These are phyloP conservation scores for Noctua janthina DNA, from an alignment of 2,888 invertebrate species.

Conservation along the genomic window DNA sequence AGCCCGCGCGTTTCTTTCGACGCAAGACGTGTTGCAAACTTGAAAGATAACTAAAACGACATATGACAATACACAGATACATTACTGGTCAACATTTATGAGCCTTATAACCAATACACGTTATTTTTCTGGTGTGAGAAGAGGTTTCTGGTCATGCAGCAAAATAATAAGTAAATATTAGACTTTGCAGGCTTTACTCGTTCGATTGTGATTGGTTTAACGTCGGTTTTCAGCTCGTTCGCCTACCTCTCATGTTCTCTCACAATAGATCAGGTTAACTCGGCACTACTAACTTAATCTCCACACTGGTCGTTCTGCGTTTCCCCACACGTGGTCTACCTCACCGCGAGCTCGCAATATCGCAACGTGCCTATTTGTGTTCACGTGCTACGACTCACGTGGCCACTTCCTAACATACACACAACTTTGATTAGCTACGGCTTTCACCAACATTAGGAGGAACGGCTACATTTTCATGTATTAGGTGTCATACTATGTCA, in stretches of 20 bases:
- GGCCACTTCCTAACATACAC: slow-evolving; percentile 43
- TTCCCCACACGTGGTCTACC: not conserved
- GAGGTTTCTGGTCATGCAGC: not conserved
- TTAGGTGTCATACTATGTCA: not conserved
- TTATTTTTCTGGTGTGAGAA: not conserved
- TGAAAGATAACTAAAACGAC: not conserved
- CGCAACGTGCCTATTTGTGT: slow-evolving; percentile 57
- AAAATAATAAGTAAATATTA: not conserved
- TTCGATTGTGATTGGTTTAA: not conserved
- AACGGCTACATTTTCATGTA: not conserved
- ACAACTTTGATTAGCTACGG: slow-evolving; percentile 53
- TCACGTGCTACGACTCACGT: slow-evolving; percentile 50
- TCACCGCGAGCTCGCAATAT: slow-evolving; percentile 54
- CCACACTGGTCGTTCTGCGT: slow-evolving; percentile 4
- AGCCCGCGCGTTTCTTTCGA: not conserved
- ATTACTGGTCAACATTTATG: not conserved
- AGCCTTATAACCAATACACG: not conserved
- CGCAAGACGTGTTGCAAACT: not conserved
- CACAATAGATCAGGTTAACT: not conserved
- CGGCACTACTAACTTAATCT: not conserved
- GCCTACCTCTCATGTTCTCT: not conserved
- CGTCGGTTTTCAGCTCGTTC: not conserved
- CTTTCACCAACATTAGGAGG: slow-evolving; percentile 27
- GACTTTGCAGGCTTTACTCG: not conserved
- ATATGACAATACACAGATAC: not conserved